Conservation (phyloP, 1,140 invertebrate species). For the Galendromus occidentalis region DNA sequence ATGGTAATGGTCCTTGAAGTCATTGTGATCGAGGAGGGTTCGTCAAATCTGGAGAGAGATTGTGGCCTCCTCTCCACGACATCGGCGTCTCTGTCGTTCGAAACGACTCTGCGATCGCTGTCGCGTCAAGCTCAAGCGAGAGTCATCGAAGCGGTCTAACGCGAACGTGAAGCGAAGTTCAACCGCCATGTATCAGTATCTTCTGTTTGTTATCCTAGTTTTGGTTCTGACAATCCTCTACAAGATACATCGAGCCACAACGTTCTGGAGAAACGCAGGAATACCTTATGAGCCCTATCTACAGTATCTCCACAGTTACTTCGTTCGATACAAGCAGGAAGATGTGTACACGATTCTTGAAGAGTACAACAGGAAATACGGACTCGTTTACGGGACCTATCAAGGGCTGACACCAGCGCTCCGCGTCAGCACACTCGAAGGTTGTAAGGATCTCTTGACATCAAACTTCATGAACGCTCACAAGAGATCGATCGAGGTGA, state of each 20-base stretch:
- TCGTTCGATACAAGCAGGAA: background rate
- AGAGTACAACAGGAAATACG: background rate
- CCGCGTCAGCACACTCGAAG: background rate
- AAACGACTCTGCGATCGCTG: no score
- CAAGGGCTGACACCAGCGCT: background rate
- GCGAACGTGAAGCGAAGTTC: no score
- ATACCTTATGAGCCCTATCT: background rate
- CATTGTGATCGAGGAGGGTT: no score
- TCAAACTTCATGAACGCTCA: background rate
- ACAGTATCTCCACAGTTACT: background rate
- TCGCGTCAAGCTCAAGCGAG: no score
- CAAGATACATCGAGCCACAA: background rate
- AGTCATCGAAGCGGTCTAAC: no score
- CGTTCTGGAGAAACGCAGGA: background rate
- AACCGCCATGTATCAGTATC: background rate
- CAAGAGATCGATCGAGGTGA: background rate
- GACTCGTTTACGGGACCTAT: background rate
- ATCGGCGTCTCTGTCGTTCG: no score
- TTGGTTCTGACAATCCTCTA: background rate
- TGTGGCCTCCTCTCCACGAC: no score
- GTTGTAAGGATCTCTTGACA: background rate
- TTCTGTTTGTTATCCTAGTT: background rate
- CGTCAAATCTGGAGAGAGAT: no score
- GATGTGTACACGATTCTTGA: background rate
- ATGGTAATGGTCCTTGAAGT: no score